Percentiles rank a stretch among this genome's conserved stretches.
Conservation (phyloP, 2,797 vertebrate species). For the Xenopus petersii region DNA sequence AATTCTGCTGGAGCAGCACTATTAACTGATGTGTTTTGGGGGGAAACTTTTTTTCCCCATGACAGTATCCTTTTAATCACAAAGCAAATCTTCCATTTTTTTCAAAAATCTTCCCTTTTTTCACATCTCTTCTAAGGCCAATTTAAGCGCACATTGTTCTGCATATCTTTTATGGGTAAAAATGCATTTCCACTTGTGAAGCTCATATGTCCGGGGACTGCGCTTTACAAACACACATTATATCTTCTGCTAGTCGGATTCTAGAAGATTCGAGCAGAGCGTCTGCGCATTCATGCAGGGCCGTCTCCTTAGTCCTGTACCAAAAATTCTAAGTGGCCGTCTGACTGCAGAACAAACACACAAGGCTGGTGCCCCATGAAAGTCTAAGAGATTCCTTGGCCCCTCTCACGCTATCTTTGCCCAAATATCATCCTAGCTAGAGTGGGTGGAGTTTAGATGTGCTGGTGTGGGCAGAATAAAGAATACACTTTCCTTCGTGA, state of each 20-base stretch:
- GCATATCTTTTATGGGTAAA: slow-evolving; percentile 7
- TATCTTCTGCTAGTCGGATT: background rate
- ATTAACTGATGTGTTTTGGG: too few species aligned
- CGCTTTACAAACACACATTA: background rate
- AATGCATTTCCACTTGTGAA: slow-evolving; percentile 13
- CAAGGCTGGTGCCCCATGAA: too few species aligned
- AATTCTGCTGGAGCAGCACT: too few species aligned
- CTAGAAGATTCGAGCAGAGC: background rate
- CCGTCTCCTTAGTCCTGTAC: background rate
- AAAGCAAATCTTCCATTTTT: too few species aligned
- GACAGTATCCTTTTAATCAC: too few species aligned
- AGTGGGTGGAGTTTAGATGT: background rate
- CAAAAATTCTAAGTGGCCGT: background rate
- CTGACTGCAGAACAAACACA: slow-evolving; percentile 24
- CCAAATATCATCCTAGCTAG: background rate
- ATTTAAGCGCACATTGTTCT: slow-evolving; percentile 3
- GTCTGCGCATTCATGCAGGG: slow-evolving; percentile 14
- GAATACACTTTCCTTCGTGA: too few species aligned
- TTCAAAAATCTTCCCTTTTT: too few species aligned
- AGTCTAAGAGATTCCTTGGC: background rate
- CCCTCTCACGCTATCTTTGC: slow-evolving; percentile 5
- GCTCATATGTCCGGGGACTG: background rate
- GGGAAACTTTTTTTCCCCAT: too few species aligned
- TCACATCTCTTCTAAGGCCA: background rate
- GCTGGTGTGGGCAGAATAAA: too few species aligned